A percentile compares a stretch with the other conserved stretches of the same genome.
Evolutionary conservation across 2,888 invertebrate genomes (phyloP).

Genomic region (Melanostoma mellinum): DNA sequence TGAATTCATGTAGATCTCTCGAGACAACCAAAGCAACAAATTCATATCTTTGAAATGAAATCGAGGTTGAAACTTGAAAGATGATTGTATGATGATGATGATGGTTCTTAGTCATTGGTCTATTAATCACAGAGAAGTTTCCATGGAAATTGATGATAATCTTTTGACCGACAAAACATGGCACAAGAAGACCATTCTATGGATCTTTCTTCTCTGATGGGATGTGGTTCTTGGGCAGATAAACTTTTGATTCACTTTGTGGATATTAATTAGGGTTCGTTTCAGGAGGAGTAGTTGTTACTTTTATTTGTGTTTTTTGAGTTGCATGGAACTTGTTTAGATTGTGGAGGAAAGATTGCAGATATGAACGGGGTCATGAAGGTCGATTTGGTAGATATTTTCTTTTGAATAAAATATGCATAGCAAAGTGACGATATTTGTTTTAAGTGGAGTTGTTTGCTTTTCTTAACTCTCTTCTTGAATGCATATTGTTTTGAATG

Average conservation of each 20-base stretch:
- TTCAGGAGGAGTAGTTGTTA: slow-evolving; percentile 37
- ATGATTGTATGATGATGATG: slow-evolving; percentile 59
- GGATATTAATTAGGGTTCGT: slow-evolving; percentile 68
- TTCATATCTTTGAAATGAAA: slow-evolving; percentile 61
- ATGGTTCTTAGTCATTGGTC: slow-evolving; percentile 65
- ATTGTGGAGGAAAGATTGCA: slow-evolving; percentile 25
- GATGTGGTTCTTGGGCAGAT: background rate
- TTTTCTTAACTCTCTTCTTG: slow-evolving; percentile 1
- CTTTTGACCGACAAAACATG: slow-evolving; percentile 68
- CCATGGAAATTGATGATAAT: slow-evolving; percentile 65
- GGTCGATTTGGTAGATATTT: slow-evolving; percentile 26
- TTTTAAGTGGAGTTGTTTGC: background rate
- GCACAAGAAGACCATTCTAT: slow-evolving; percentile 66
- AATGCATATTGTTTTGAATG: no score
- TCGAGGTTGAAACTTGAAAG: slow-evolving; percentile 65
- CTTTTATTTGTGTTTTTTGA: background rate
- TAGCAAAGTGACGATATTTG: background rate
- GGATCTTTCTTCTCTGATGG: slow-evolving; percentile 23
- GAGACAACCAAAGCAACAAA: slow-evolving; percentile 24
- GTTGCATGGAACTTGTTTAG: background rate
- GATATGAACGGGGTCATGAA: slow-evolving; percentile 53
- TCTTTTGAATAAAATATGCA: background rate
- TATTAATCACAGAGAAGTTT: slow-evolving; percentile 67
- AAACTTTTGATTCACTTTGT: slow-evolving; percentile 60
- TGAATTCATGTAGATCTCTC: slow-evolving; percentile 11